Evolutionary conservation across 2,797 vertebrate genomes (phyloP).

Genomic region (Sciurus carolinensis): DNA sequence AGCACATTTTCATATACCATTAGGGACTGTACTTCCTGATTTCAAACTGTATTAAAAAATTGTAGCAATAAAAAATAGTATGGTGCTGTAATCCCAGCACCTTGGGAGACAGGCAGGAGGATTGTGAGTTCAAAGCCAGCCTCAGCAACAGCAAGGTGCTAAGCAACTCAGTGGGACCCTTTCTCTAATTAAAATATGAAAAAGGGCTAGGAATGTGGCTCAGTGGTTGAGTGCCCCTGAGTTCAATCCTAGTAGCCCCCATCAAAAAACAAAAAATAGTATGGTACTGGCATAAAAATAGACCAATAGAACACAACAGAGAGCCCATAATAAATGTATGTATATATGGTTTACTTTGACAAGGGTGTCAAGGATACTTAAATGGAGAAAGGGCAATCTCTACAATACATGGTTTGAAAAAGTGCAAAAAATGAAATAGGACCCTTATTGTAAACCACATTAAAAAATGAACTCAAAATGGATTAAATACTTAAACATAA

Average conservation of each 20-base stretch:
- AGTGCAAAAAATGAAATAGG: background rate
- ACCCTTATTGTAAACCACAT: background rate
- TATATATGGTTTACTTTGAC: background rate
- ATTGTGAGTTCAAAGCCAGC: no score
- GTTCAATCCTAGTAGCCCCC: no score
- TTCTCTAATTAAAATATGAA: no score
- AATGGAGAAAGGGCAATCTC: background rate
- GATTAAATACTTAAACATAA: background rate
- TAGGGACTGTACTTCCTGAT: background rate
- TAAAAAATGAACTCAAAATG: background rate
- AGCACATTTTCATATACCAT: background rate
- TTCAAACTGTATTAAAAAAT: background rate
- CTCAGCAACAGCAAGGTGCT: no score
- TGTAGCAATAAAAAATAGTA: conserved; percentile 4
- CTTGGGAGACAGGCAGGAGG: no score
- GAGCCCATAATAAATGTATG: background rate
- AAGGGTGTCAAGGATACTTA: background rate
- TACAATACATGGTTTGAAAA: background rate
- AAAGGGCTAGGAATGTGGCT: no score
- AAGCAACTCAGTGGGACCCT: no score
- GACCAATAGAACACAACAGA: background rate
- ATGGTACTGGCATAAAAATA: background rate
- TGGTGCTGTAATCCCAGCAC: no score
- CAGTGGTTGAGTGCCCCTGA: no score
- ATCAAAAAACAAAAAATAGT: no score